Conservation (phyloP, 2,888 invertebrate species). For the Lycophotia porphyrea region DNA sequence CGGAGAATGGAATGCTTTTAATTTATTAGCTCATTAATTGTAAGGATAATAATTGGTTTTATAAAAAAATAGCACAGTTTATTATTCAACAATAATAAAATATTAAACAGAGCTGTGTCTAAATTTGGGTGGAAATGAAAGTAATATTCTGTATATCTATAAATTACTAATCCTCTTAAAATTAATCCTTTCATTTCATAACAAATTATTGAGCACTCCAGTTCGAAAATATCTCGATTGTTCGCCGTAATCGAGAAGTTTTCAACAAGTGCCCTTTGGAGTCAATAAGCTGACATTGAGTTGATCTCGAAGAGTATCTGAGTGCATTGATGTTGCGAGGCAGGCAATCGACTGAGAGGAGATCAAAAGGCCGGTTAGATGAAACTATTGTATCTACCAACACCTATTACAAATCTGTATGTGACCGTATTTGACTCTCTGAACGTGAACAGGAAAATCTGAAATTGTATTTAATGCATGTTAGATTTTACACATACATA, state of each 20-base stretch:
- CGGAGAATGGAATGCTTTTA: neutral
- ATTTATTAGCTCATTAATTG: neutral
- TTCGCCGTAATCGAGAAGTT: conserved; percentile 29
- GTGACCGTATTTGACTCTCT: neutral
- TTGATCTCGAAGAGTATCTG: conserved; percentile 46
- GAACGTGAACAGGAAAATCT: neutral
- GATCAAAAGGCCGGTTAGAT: conserved; percentile 47
- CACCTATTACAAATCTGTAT: neutral
- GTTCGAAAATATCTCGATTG: conserved; percentile 10
- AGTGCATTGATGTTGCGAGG: conserved; percentile 54
- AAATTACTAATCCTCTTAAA: neutral
- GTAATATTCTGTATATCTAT: too few relatives aligned
- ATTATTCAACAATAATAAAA: too few relatives aligned
- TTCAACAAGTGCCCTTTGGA: conserved; percentile 40
- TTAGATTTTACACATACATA: too few relatives aligned
- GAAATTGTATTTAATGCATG: neutral
- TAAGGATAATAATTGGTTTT: neutral
- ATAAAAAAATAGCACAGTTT: neutral
- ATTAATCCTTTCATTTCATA: neutral
- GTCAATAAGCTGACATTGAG: conserved; percentile 48
- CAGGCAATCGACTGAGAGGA: conserved; percentile 41
- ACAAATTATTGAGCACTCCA: neutral
- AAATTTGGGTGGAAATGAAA: neutral
- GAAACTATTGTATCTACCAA: neutral
- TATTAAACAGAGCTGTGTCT: neutral